Base-by-base conservation (phyloP, 2,888 invertebrate species). In the Erannis defoliaria region DNA sequence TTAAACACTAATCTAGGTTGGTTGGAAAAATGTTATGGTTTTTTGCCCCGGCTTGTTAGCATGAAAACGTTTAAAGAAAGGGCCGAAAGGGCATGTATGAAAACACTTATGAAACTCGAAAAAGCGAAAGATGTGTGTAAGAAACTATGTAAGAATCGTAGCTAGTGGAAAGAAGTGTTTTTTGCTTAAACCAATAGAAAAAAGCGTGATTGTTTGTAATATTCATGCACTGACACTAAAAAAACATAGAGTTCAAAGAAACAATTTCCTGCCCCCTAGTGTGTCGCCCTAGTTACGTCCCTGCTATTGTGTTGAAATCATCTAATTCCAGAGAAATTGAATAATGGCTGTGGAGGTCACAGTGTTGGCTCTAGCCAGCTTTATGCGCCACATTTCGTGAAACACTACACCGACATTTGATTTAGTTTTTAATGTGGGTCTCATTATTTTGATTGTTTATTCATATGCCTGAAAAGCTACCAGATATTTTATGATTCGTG, bases 321-420 rank as follows among this genome's bases (percentile, higher is more conserved):
- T 84, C 86, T 89, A 89, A 88, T 85, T 88, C 81, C 78, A 86
- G 88, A 83, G 83, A 84, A 85, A 86, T 84, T 80, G 80, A 84
- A 85, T 86, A 80, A 82, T 81, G 75, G 74, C 38, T 49, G 63
- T 67, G 80, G 84, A 86, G 88, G 85, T 86, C 86, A 76, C 68
- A 58, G 62, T 67, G 66, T 78, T 81, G 80, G 80, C 77, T 66
- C 60, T 51, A 50, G 62, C 54, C 43, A 21, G 55, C n/a, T 67
- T 63, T 60, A 65, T 69, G 63, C 58, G 53, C 65, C 65, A 69
- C 72, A 68, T 71, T 68, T 66, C 53, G 67, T 66, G 73, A 64
- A 72, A 73, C 51, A 42, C 45, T 63, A 73, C 63, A 73, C 70
- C 64, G 67, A 72, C 70, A 56, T 71, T 65, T 70, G 65, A 72